phyloP scores from a whole-genome alignment of 2,797 vertebrate genomes.

The Semotilus atromaculatus region DNA sequence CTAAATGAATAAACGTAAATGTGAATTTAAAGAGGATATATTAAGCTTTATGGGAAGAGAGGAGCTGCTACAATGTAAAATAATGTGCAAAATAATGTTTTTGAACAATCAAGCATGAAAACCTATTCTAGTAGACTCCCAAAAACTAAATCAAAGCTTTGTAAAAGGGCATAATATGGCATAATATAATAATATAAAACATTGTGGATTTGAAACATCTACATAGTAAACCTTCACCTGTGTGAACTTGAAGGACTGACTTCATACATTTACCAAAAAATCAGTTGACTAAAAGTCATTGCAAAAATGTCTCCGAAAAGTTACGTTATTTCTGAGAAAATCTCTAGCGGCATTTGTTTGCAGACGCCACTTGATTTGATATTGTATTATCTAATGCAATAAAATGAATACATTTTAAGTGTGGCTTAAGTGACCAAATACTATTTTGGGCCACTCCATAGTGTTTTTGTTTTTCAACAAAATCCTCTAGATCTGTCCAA shows the following conservation, averaged over 20 bases:
- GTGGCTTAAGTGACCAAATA: slow-evolving; percentile 1
- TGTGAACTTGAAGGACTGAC: background rate
- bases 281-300: background rate
- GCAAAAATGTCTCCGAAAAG: background rate
- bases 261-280: background rate
- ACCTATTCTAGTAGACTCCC: background rate
- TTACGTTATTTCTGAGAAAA: background rate
- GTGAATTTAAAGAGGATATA: background rate
- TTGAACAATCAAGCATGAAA: background rate
- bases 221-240: too few relatives aligned
- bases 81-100: background rate
- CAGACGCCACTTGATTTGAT: slow-evolving; percentile 1
- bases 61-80: too few relatives aligned
- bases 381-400: slow-evolving; percentile 4
- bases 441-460: background rate
- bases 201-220: background rate
- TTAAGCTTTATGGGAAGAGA: background rate
- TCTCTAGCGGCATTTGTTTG: background rate
- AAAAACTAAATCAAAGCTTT: background rate
- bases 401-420: background rate
- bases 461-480: background rate
- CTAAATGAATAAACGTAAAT: background rate
- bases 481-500: slow-evolving; percentile 13
- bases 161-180: background rate
- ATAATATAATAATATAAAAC: too few relatives aligned